Base-by-base conservation (phyloP, 2,888 invertebrate genomes). In the Lasioglossum leucozonium region DNA sequence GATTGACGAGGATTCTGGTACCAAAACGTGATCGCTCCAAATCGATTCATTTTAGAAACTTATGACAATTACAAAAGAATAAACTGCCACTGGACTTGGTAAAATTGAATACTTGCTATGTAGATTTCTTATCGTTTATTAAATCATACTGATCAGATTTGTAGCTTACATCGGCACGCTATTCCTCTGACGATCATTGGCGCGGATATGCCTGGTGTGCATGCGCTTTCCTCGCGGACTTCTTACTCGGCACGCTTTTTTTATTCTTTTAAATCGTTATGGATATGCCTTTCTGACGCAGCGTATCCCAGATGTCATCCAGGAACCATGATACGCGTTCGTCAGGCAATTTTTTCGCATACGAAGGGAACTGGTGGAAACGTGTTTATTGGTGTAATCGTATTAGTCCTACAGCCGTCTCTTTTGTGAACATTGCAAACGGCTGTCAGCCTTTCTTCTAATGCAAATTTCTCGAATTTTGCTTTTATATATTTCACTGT, bases 241-340 rank as follows among this genome's bases (percentile, higher is more conserved):
- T 51, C 47, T 47, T 79, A 42, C 37, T 40, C 18, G 8, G 11
- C 55, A n/a, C 22, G 13, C 30, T 42, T 75, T 72, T 87, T 58
- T 55, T 3, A 18, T 16, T 47, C 22, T 22, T 79, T 76, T 47
- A 67, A 88, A 85, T 83, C 47, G 67, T 81, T 85, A 80, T 22
- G 44, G 42, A 73, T 83, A 73, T 83, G 75, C 65, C 47, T 40
- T 77, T 73, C 30, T 22, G 72, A 26, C 74, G 72, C 37, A 58
- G 78, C 72, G 62, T 18, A 78, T 78, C n/a, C 62, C 88, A 83
- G 80, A 79, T 73, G 82, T 77, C 71, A 85, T 87, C 85, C 73
- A 51, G 78, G 81, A 78, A 30, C 34, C 72, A 65, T 37, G 34
- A 30, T 40, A 37, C 65, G 40, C 42, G 67, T 73, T 77, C 55